phyloP scores from a whole-genome alignment of 2,888 invertebrate species.

The Drosophila robusta region DNA sequence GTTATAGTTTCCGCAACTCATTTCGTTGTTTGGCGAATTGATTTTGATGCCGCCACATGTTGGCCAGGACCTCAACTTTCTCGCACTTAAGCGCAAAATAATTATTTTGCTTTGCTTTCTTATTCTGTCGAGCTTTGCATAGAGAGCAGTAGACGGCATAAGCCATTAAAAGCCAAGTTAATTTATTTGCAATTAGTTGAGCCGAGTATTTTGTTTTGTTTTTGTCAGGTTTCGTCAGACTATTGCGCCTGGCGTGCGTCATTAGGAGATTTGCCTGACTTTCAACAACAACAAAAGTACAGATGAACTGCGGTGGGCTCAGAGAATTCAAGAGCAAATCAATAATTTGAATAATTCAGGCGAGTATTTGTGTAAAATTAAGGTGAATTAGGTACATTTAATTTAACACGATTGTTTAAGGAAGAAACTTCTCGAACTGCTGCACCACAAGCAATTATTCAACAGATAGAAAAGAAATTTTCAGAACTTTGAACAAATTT shows the following conservation, averaged over 20 bases:
- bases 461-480: neutral
- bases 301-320: too few species aligned
- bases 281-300: too few species aligned
- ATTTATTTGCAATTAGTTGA: constrained; percentile 79
- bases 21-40: constrained; percentile 78
- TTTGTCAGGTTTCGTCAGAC: constrained; percentile 19
- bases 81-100: constrained; percentile 58
- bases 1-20: constrained; percentile 82
- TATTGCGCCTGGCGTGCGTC: constrained; percentile 7
- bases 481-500: constrained; percentile 21
- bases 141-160: constrained; percentile 23
- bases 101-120: constrained; percentile 50
- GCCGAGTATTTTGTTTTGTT: constrained; percentile 23
- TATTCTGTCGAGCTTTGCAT: constrained; percentile 31
- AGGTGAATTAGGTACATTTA: neutral
- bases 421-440: too few species aligned
- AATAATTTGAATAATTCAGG: neutral
- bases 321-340: neutral
- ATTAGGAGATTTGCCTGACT: constrained; percentile 7
- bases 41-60: constrained; percentile 70
- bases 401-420: neutral
- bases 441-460: too few species aligned
- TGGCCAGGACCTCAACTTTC: constrained; percentile 45
- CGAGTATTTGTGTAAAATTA: too few species aligned
- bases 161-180: constrained; percentile 72